Percentiles rank a stretch among this genome's conserved stretches.
Evolutionary conservation across 2,113 vertebrate genomes (phyloP).

Genomic region (Tretioscincus oriximinensis): DNA sequence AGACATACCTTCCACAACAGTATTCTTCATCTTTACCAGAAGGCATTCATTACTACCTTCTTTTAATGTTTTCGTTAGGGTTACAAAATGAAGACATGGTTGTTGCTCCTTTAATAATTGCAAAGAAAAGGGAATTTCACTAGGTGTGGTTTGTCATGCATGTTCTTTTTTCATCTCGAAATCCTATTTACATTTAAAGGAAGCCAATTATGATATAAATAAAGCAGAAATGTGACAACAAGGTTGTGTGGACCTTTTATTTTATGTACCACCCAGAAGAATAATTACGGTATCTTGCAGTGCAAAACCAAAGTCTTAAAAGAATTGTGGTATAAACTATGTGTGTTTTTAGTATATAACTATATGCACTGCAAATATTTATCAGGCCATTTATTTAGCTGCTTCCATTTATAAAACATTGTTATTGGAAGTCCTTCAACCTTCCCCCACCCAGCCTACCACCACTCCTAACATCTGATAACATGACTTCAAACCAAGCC

Average conservation of each 20-base stretch:
- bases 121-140: too few species aligned
- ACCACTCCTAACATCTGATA: constrained; percentile 70
- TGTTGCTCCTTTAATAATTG: too few species aligned
- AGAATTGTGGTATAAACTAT: constrained; percentile 59
- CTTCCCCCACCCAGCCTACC: neutral
- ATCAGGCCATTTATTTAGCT: constrained; percentile 63
- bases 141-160: too few species aligned
- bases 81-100: too few species aligned
- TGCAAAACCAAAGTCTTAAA: constrained; percentile 67
- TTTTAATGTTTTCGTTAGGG: too few species aligned
- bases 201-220: constrained; percentile 8
- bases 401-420: constrained; percentile 73
- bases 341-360: constrained; percentile 57
- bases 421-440: constrained; percentile 55
- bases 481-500: constrained; percentile 71
- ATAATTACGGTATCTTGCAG: constrained; percentile 66
- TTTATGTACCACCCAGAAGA: constrained; percentile 23
- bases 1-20: too few species aligned
- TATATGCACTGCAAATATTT: constrained; percentile 67
- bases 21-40: too few species aligned
- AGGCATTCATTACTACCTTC: too few species aligned
- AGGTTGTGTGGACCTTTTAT: constrained; percentile 5
- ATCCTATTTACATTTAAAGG: constrained; percentile 39
- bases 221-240: constrained; percentile 24
- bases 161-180: too few species aligned